Evolutionary conservation across 2,888 invertebrate species (phyloP).

Genomic region (Leptinotarsa peninsularis): DNA sequence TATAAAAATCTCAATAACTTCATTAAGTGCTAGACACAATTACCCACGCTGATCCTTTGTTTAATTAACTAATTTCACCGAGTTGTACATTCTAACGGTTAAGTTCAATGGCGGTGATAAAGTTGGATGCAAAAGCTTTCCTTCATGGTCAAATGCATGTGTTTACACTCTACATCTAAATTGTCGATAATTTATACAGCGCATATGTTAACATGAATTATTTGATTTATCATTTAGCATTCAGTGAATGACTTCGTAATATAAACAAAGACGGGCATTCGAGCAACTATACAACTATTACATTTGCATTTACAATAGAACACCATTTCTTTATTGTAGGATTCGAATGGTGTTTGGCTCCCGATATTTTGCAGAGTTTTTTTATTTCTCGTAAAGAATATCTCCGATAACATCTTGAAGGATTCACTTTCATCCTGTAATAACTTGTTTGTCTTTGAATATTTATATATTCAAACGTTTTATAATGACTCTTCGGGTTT

Average conservation of each 20-base stretch:
- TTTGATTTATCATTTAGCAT: constrained; percentile 26
- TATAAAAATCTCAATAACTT: too few species aligned
- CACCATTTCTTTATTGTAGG: constrained; percentile 15
- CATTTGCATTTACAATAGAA: constrained; percentile 24
- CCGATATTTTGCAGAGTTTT: not conserved
- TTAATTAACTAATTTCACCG: not conserved
- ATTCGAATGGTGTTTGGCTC: not conserved
- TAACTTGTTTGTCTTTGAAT: not conserved
- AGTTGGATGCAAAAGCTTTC: constrained; percentile 1
- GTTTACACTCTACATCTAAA: constrained; percentile 10
- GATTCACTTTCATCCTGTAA: not conserved
- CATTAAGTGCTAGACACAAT: not conserved
- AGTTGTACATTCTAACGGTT: not conserved
- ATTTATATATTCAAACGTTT: not conserved
- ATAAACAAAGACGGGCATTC: constrained; percentile 25
- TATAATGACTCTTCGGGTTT: not conserved
- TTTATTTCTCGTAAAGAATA: not conserved
- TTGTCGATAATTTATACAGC: constrained; percentile 24
- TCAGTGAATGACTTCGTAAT: constrained; percentile 24
- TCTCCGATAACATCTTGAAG: not conserved
- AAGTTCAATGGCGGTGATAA: not conserved
- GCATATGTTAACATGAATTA: constrained; percentile 31
- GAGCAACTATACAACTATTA: constrained; percentile 9
- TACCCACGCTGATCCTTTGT: not conserved
- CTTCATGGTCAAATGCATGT: not conserved